Base-by-base conservation (phyloP, 2,113 vertebrate species). In the Eudyptes chrysolophus region DNA sequence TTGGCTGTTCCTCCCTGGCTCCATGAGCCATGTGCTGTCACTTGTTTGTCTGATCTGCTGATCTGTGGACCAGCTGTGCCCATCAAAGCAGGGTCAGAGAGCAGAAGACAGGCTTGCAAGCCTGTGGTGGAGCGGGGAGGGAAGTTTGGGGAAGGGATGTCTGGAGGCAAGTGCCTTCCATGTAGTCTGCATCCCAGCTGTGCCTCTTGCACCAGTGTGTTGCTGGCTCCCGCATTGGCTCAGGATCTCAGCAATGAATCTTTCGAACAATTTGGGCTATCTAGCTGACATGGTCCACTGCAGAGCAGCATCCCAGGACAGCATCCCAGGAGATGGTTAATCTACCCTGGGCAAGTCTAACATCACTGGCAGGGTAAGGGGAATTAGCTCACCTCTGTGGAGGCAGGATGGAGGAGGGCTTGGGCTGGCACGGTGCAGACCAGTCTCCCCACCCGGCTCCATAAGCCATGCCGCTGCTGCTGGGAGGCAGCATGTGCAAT, bases 401-500 rank as follows among this genome's bases (percentile, higher is more conserved):
- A 48, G 58, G 10, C 13, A 7, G 25, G 30, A 5, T 4, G 57
- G 60, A 46, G 60, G 38, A 61, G 64, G 11, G 4, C 30, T 69
- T 38, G 70, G 38, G 42, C 58, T 75, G 54, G 26, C 21, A 19
- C 0, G 9, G 72, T 55, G 49, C 77, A 74, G 69, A 40, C 65
- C 60, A 70, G 36, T 6, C 6, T 57, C 29, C 52, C 55, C 66
- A 55, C 36, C n/a, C 9, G 0, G 32, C 65, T 68, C 48, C 0
- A 1, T 44, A 18, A 64, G 61, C 78, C 0, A 2, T 38, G 80
- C 66, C 0, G 5, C 27, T 1, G 0, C 58, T n/a, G 68, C 52
- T 20, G 81, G 42, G 57, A 66, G 90, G 75, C 84, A 60, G 81
- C 36, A 1, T 68, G 69, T 69, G 91, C 87, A 32, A 8, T 55